These are phyloP conservation scores for Whitmania pigra DNA, from an alignment of 1,140 invertebrate species.

Conservation along the genomic window DNA sequence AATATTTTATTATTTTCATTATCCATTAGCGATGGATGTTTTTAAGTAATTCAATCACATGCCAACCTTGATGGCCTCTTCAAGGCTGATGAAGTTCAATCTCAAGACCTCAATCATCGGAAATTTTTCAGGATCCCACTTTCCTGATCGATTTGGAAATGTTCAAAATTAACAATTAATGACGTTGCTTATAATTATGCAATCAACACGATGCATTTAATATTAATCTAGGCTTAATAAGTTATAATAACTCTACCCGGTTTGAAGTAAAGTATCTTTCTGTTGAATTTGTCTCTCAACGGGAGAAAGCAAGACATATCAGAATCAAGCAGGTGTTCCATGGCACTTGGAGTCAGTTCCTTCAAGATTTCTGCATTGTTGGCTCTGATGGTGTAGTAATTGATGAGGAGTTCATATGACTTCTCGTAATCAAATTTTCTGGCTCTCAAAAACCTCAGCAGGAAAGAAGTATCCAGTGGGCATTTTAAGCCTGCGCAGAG, in stretches of 20 bases:
- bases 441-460: slow-evolving; percentile 65
- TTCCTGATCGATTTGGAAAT: background rate
- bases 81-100: background rate
- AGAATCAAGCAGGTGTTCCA: slow-evolving; percentile 61
- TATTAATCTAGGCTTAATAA: too few relatives aligned
- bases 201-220: too few relatives aligned
- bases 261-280: slow-evolving; percentile 59
- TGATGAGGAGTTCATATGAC: slow-evolving; percentile 69
- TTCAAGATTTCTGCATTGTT: slow-evolving; percentile 57
- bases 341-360: slow-evolving; percentile 54
- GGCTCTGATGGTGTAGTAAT: slow-evolving; percentile 65
- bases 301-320: slow-evolving; percentile 63
- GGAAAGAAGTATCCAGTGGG: slow-evolving; percentile 59
- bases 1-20: too few relatives aligned
- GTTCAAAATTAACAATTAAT: too few relatives aligned
- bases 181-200: too few relatives aligned
- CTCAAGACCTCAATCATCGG: slow-evolving; percentile 12
- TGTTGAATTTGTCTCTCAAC: slow-evolving; percentile 59
- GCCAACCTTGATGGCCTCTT: slow-evolving; percentile 4
- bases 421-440: slow-evolving; percentile 67
- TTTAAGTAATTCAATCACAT: background rate
- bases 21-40: too few relatives aligned
- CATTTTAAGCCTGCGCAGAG: slow-evolving; percentile 30
- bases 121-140: slow-evolving; percentile 4
- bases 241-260: slow-evolving; percentile 29